Evolutionary conservation across 2,797 vertebrate species (phyloP), one percentile per base, ranked within the genome.

Genomic region (Spinus olivaceus): DNA sequence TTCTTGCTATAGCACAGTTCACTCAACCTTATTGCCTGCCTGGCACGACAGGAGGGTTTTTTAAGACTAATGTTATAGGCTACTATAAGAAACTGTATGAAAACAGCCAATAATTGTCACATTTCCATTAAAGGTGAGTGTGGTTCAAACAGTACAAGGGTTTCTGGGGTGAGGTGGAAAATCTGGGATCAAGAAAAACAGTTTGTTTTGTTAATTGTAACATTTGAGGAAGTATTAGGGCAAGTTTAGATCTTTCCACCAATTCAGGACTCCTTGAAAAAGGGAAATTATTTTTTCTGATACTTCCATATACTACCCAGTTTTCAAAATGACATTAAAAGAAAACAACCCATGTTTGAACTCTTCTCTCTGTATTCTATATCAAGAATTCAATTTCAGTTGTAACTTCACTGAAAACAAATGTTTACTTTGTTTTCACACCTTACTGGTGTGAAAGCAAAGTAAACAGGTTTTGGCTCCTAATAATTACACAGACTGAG

Each of bases 401-500:
- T 83, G 37, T 27, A 59, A 70, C 66, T 92, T 81, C 35, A 35
- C 59, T 79, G 56, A 64, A 79, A 94, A 67, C 33, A 50, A 95
- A 71, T 49, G n/a, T 11, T 56, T 56, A 33, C 22, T 56, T 56
- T 56, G n/a, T 22, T 56, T 56, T 33, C 54, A 56, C 28, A n/a
- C 35, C 61, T 63, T n/a, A 66, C 50, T 32, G 32, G 59, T 47
- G 66, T 60, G 41, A 60, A 95, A 51, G 54, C 59, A 69, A 95
- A 51, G 54, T 54, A 69, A 94, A 90, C 61, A 72, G 79, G 50
- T 49, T 81, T 54, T 37, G 57, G 70, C 86, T 56, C 88, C 91
- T 87, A 69, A 89, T 94, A 97, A 96, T 90, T 88, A 73, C 57
- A 49, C 77, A 93, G 94, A 92, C 91, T 74, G 80, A 93, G 93